Percentiles rank a stretch among this genome's conserved stretches.
These are phyloP conservation scores for Erpobdella octoculata DNA, from an alignment of 2,888 invertebrate genomes.

Conservation along the genomic window DNA sequence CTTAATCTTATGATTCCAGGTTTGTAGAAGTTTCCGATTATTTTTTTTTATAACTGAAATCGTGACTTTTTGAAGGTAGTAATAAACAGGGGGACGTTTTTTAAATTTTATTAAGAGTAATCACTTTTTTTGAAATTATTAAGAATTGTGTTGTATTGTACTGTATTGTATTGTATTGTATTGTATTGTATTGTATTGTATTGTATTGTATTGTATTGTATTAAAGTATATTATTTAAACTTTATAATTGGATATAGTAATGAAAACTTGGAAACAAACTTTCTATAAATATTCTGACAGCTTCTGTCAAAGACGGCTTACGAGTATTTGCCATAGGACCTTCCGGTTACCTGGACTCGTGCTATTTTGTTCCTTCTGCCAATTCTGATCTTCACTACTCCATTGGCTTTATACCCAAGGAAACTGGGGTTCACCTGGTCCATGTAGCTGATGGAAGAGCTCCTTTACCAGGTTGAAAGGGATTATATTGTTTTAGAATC, in stretches of 20 bases:
- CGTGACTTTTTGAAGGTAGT: too few species aligned
- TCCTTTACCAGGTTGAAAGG: slow-evolving; percentile 15
- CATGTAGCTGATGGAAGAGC: slow-evolving; percentile 4
- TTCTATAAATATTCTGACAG: not conserved
- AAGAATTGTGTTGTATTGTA: too few species aligned
- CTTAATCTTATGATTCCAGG: slow-evolving; percentile 24
- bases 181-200: too few species aligned
- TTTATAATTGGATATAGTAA: too few species aligned
- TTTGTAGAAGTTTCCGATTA: not conserved
- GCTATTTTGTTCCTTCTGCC: slow-evolving; percentile 15
- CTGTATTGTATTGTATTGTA: too few species aligned
- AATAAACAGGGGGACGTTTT: too few species aligned
- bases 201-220: too few species aligned
- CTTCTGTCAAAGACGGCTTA: slow-evolving; percentile 3
- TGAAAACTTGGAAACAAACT: too few species aligned
- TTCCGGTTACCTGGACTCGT: slow-evolving; percentile 22
- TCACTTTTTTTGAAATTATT: too few species aligned
- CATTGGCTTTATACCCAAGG: slow-evolving; percentile 26
- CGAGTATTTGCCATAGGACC: slow-evolving; percentile 17
- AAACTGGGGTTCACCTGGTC: slow-evolving; percentile 24
- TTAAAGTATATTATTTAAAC: too few species aligned
- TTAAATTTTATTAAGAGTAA: too few species aligned
- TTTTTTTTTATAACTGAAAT: not conserved
- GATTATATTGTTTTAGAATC: too few species aligned
- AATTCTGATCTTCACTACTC: slow-evolving; percentile 8